Conservation (phyloP, 2,113 vertebrate species). For the Grammatotria lemairii region DNA sequence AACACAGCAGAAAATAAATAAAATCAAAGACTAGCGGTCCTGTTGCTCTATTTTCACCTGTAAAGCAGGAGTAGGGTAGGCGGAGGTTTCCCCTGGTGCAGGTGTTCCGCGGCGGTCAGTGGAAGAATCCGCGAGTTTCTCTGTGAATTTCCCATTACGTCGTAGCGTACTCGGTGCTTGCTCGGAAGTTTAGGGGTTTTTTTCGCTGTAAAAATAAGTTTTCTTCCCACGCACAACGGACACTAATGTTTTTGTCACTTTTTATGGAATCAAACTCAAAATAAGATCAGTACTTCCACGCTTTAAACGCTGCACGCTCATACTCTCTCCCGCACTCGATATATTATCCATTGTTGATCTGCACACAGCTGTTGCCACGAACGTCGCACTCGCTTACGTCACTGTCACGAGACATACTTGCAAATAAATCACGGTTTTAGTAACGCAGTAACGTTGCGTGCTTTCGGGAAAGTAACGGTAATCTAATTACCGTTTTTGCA, state of each 20-base stretch:
- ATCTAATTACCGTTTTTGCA: too few species aligned
- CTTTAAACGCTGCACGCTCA: too few species aligned
- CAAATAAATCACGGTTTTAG: background rate
- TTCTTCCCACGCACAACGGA: rapidly evolving
- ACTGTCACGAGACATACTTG: background rate
- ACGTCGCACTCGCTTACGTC: rapidly evolving
- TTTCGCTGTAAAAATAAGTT: too few species aligned
- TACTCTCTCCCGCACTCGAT: rapidly evolving
- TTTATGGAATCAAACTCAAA: background rate
- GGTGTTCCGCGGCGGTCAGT: rapidly evolving
- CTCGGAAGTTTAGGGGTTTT: rapidly evolving
- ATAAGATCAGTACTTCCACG: rapidly evolving
- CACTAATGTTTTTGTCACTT: background rate
- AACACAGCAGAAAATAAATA: too few species aligned
- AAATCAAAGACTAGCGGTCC: too few species aligned
- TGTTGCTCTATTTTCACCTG: too few species aligned
- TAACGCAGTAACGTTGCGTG: too few species aligned
- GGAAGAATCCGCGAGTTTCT: rapidly evolving
- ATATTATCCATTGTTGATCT: background rate
- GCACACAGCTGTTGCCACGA: background rate
- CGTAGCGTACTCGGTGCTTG: rapidly evolving
- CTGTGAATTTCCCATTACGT: rapidly evolving
- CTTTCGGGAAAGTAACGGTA: too few species aligned
- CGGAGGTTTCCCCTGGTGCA: rapidly evolving
- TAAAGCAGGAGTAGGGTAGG: too few species aligned